A percentile compares a stretch with the other conserved stretches of the same genome.
phyloP scores from a whole-genome alignment of 2,888 invertebrate genomes.

The Drosophila trichaetosa region DNA sequence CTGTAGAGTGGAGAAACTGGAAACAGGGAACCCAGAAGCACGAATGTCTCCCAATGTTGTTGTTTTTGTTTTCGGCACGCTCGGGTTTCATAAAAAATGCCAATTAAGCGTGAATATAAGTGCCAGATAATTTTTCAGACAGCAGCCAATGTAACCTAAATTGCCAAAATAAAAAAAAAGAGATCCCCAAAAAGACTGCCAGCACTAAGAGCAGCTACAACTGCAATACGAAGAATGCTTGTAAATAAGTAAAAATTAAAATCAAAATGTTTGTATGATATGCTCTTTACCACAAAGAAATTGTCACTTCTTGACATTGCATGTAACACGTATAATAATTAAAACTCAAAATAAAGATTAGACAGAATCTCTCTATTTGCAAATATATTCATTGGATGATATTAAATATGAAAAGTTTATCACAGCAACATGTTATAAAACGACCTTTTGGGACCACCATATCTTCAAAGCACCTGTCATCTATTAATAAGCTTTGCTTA shows the following conservation, averaged over 20 bases:
- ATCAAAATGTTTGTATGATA: conserved; percentile 44
- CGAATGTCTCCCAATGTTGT: conserved; percentile 63
- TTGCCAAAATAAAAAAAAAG: conserved; percentile 57
- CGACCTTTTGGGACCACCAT: conserved; percentile 45
- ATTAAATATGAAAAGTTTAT: not conserved
- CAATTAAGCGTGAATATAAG: conserved; percentile 84
- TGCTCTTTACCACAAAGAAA: conserved; percentile 58
- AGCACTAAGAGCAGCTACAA: conserved; percentile 45
- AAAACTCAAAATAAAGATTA: not conserved
- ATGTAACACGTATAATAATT: conserved; percentile 28
- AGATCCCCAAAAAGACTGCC: conserved; percentile 61
- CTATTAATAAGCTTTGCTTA: conserved; percentile 71
- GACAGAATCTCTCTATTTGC: not conserved
- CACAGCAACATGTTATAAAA: not conserved
- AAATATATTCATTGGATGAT: not conserved
- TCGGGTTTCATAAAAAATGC: conserved; percentile 82
- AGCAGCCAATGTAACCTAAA: conserved; percentile 82
- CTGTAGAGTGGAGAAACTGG: conserved; percentile 24
- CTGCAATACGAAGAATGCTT: conserved; percentile 33
- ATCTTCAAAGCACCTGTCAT: conserved; percentile 57
- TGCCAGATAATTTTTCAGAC: conserved; percentile 82
- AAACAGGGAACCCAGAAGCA: conserved; percentile 72
- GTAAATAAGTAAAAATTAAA: conserved; percentile 41
- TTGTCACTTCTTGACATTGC: conserved; percentile 11
- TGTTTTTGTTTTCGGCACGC: conserved; percentile 67